These are phyloP conservation scores for Argyra leucocephala DNA, from an alignment of 2,888 invertebrate genomes.

Conservation along the genomic window DNA sequence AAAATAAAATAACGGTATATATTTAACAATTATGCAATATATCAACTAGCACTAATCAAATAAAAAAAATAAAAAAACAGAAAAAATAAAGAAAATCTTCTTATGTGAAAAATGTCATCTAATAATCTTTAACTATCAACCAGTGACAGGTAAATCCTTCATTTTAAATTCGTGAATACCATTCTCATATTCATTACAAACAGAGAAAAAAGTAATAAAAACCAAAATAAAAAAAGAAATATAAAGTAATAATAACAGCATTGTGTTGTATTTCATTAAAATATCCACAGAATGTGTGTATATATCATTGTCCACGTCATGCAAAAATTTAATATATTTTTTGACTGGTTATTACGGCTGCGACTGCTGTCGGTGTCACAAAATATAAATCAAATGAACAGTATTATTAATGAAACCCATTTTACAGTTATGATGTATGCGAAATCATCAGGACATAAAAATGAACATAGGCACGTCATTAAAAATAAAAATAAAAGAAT, in stretches of 20 bases:
- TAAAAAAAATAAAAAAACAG: neutral
- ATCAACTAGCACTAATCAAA: too few relatives aligned
- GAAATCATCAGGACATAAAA: constrained; percentile 2
- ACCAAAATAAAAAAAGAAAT: neutral
- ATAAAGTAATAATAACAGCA: neutral
- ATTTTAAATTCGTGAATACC: neutral
- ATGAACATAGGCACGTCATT: constrained; percentile 3
- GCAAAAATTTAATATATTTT: neutral
- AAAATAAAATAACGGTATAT: too few relatives aligned
- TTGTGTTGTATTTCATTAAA: neutral
- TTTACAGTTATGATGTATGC: neutral
- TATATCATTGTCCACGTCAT: constrained; percentile 1
- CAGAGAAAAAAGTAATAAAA: too few relatives aligned
- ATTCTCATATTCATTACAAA: neutral
- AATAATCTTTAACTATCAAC: constrained; percentile 1
- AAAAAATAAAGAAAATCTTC: neutral
- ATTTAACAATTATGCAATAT: too few relatives aligned
- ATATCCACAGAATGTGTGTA: neutral
- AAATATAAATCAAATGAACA: constrained; percentile 6
- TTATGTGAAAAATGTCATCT: neutral
- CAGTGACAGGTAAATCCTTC: constrained; percentile 6
- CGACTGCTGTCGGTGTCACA: constrained; percentile 3
- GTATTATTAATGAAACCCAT: neutral
- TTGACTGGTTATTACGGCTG: neutral
- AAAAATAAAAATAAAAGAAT: neutral